These are phyloP conservation scores for Ochropleura plecta DNA, from an alignment of 2,888 invertebrate species.

Conservation along the genomic window DNA sequence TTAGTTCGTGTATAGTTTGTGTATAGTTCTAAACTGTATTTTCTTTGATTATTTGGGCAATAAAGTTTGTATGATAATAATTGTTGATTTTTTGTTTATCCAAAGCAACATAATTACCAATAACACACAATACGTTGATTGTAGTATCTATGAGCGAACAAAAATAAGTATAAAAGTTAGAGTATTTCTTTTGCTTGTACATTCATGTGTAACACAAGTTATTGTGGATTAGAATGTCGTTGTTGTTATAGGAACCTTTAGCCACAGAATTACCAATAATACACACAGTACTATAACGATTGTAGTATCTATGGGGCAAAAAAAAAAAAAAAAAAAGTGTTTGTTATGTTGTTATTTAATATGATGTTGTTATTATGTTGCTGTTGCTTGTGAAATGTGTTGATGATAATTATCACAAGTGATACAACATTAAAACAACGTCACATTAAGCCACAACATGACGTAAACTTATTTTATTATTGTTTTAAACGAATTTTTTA, in stretches of 20 bases:
- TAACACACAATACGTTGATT: constrained; percentile 7
- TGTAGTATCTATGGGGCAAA: background rate
- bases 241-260: background rate
- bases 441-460: constrained; percentile 18
- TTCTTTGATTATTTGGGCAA: too few relatives aligned
- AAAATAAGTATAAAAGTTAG: too few relatives aligned
- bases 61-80: background rate
- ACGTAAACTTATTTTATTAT: constrained; percentile 12
- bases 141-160: too few relatives aligned
- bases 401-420: constrained; percentile 10
- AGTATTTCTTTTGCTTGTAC: too few relatives aligned
- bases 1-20: constrained; percentile 7
- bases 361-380: constrained; percentile 6
- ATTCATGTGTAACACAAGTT: constrained; percentile 1
- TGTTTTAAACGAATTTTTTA: constrained; percentile 3
- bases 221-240: constrained; percentile 4
- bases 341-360: constrained; percentile 8
- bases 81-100: constrained; percentile 10
- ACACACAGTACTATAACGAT: background rate
- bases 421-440: constrained; percentile 19
- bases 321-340: background rate
- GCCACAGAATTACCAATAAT: background rate
- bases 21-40: background rate
- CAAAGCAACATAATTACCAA: constrained; percentile 9
- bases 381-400: constrained; percentile 11